Base-by-base conservation (phyloP, 2,797 vertebrate genomes). In the Muraenolepis orangiensis region DNA sequence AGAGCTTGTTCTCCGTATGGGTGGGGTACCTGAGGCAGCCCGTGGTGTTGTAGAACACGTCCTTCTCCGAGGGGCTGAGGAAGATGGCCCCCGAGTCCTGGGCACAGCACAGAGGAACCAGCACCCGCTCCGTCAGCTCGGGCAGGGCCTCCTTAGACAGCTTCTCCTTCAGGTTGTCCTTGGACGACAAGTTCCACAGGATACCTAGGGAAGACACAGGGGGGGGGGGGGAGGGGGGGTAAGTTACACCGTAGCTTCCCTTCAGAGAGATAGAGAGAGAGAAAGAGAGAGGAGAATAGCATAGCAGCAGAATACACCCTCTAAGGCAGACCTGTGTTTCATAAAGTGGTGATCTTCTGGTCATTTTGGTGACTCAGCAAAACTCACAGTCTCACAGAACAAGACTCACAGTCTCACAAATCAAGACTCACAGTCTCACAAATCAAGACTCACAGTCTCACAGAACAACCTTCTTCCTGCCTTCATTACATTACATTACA, bases 171-270 rank as follows among this genome's bases (percentile, higher is more conserved):
- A 99, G 90, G 87, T 93, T 95, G 90, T 99, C 98, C 29, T 94
- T 98, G 82, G 98, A 99, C 30, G 98, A 99, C 79, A 99, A 91
- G 84, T 99, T 99, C 98, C 98, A 99, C 73, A 99, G 91, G 87
- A 98, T 96, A 6, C 98, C 98, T 99, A 87, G 30, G 72, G 72
- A 16, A 26, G 57, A 12, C 57, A 64, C 57, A 23, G 23, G 6
- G n/a, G n/a, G n/a, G n/a, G n/a, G n/a, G n/a, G n/a, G n/a, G n/a
- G n/a, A n/a, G n/a, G n/a, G n/a, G n/a, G n/a, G n/a, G 6, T 18
- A 5, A 46, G 40, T 46, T 16, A 46, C 40, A 46, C 40, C 16
- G 11, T 40, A 40, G 40, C 40, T 46, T 6, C 46, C 32, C 7
- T 34, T 7, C 7, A 34, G 32, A 34, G 32, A 51, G 46, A n/a